phyloP scores from a whole-genome alignment of 2,888 invertebrate species.

The Limenitis camilla region DNA sequence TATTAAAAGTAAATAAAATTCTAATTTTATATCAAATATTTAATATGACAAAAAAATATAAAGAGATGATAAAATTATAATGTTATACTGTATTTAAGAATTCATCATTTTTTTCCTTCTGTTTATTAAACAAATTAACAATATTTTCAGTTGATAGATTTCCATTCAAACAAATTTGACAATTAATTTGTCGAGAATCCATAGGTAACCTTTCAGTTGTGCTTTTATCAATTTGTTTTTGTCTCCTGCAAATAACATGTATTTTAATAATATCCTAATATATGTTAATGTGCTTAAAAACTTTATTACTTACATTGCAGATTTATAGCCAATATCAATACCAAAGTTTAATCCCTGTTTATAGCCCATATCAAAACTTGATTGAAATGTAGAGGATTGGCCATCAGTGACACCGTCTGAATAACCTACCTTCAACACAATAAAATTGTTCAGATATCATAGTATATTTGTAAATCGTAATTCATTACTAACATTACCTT shows the following conservation, averaged over 20 bases:
- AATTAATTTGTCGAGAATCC: constrained; percentile 49
- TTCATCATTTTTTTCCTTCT: constrained; percentile 49
- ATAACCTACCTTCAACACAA: constrained; percentile 73
- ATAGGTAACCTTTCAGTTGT: not conserved
- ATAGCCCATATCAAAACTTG: constrained; percentile 81
- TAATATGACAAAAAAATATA: too few species aligned
- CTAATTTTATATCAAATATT: too few species aligned
- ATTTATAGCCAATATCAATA: constrained; percentile 66
- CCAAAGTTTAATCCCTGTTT: constrained; percentile 77
- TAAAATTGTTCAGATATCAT: too few species aligned
- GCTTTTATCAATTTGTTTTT: constrained; percentile 8
- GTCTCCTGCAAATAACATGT: constrained; percentile 25
- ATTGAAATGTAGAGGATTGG: constrained; percentile 76
- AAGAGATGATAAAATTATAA: too few species aligned
- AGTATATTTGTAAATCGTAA: too few species aligned
- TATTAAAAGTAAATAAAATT: too few species aligned
- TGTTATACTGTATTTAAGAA: constrained; percentile 21
- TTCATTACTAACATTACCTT: too few species aligned
- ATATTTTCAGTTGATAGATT: constrained; percentile 41
- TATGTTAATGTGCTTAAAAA: not conserved
- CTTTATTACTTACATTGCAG: constrained; percentile 32
- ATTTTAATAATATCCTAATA: not conserved
- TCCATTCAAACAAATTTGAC: constrained; percentile 48
- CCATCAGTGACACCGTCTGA: constrained; percentile 81
- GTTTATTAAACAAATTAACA: constrained; percentile 48